Conservation (phyloP, 2,888 invertebrate genomes). For the Tetrapedia diversipes region DNA sequence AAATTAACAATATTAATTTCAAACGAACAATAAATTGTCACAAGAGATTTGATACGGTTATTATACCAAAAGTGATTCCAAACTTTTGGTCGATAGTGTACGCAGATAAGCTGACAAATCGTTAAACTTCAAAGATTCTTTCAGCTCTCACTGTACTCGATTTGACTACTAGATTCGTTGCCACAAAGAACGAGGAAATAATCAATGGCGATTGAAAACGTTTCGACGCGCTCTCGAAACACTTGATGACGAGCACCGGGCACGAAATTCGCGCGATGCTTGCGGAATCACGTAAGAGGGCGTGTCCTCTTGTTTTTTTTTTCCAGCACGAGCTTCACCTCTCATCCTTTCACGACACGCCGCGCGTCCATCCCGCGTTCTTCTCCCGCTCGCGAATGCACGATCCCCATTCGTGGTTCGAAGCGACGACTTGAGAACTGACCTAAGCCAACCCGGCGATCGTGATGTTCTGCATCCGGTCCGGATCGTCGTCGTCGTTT, state of each 20-base stretch:
- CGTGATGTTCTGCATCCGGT: conserved; percentile 76
- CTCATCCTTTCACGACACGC: conserved; percentile 49
- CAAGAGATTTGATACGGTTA: no score
- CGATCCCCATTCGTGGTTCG: conserved; percentile 43
- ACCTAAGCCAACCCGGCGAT: conserved; percentile 73
- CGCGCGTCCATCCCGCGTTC: not conserved
- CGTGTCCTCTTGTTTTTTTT: conserved; percentile 30
- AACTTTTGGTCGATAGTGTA: no score
- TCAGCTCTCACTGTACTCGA: no score
- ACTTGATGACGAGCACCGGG: not conserved
- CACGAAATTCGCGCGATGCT: conserved; percentile 69
- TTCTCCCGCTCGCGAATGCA: conserved; percentile 32
- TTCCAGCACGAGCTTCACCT: conserved; percentile 33
- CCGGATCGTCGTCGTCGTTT: conserved; percentile 71
- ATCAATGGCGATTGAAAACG: no score
- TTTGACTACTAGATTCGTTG: no score
- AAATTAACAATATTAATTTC: no score
- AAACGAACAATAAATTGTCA: no score
- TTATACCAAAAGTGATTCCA: no score
- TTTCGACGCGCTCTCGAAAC: not conserved
- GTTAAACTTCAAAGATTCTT: no score
- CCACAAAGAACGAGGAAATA: no score
- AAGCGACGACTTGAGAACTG: conserved; percentile 55
- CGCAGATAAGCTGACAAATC: no score
- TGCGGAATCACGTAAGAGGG: conserved; percentile 74